Evolutionary conservation across 2,113 vertebrate genomes (phyloP).

Genomic region (Pterocles burchelli): DNA sequence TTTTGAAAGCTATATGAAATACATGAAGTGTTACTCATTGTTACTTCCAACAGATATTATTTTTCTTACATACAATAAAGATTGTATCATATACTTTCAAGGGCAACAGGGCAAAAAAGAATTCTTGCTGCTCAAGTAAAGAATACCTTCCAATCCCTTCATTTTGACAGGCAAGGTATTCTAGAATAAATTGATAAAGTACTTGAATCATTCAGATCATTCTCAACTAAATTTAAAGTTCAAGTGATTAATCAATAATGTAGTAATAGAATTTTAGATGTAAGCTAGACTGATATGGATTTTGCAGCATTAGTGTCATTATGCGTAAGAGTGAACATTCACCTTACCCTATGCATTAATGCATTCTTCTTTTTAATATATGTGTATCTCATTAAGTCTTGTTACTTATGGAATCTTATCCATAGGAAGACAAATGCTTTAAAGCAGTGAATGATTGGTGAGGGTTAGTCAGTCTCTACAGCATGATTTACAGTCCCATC

Average conservation of each 20-base stretch:
- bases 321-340: slow-evolving; percentile 53
- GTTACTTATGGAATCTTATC: slow-evolving; percentile 62
- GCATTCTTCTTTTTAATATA: slow-evolving; percentile 58
- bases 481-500: slow-evolving; percentile 66
- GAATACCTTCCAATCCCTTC: slow-evolving; percentile 16
- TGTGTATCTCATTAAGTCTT: slow-evolving; percentile 51
- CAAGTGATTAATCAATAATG: slow-evolving; percentile 76
- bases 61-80: not conserved
- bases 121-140: slow-evolving; percentile 4
- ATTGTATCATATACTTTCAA: not conserved
- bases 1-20: not conserved
- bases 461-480: slow-evolving; percentile 60
- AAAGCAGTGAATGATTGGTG: slow-evolving; percentile 46
- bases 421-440: slow-evolving; percentile 49
- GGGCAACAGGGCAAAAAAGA: not conserved
- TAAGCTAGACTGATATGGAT: slow-evolving; percentile 12
- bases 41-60: not conserved
- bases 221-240: slow-evolving; percentile 69
- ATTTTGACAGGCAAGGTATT: slow-evolving; percentile 60
- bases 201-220: slow-evolving; percentile 48
- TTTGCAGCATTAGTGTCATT: slow-evolving; percentile 68
- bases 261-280: slow-evolving; percentile 74
- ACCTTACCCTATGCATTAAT: slow-evolving; percentile 53
- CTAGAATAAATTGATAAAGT: slow-evolving; percentile 65
- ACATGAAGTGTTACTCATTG: not conserved